Evolutionary conservation across 1,140 invertebrate species (phyloP).

Genomic region (Lethocerus indicus): DNA sequence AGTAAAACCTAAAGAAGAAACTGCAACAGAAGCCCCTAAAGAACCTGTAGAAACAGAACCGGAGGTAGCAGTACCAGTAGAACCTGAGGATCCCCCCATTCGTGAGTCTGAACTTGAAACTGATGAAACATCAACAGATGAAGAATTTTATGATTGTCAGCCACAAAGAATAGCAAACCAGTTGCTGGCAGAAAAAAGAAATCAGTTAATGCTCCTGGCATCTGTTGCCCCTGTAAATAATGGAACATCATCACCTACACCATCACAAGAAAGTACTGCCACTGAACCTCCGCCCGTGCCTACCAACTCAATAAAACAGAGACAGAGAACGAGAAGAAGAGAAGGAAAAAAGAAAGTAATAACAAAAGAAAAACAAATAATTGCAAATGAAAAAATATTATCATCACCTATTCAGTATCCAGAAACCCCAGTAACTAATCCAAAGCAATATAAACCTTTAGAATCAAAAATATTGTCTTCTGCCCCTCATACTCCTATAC

Average conservation of each 20-base stretch:
- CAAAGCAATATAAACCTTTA: conserved; percentile 5
- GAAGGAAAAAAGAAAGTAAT: background rate
- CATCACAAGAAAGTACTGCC: background rate
- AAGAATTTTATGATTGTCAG: conserved; percentile 70
- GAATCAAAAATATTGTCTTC: too few species aligned
- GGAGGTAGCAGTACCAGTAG: conserved; percentile 8
- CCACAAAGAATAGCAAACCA: conserved; percentile 52
- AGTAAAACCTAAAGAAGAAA: conserved; percentile 16
- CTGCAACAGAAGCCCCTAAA: conserved; percentile 5
- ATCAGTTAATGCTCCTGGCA: conserved; percentile 39
- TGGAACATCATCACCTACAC: conserved; percentile 24
- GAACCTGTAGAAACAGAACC: conserved; percentile 3
- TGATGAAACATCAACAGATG: conserved; percentile 64
- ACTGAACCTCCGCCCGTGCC: background rate
- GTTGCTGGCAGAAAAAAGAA: conserved; percentile 46
- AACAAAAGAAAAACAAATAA: conserved; percentile 1
- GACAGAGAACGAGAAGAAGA: too few species aligned
- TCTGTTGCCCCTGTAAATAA: conserved; percentile 35
- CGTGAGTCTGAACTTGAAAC: conserved; percentile 67
- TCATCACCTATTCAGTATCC: background rate
- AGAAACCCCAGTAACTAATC: background rate
- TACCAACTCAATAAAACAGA: background rate
- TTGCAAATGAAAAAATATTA: background rate
- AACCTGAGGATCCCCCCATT: conserved; percentile 31
- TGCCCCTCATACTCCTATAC: conserved; percentile 3